Conservation (phyloP, 2,797 vertebrate species). For the Poecilia picta region DNA sequence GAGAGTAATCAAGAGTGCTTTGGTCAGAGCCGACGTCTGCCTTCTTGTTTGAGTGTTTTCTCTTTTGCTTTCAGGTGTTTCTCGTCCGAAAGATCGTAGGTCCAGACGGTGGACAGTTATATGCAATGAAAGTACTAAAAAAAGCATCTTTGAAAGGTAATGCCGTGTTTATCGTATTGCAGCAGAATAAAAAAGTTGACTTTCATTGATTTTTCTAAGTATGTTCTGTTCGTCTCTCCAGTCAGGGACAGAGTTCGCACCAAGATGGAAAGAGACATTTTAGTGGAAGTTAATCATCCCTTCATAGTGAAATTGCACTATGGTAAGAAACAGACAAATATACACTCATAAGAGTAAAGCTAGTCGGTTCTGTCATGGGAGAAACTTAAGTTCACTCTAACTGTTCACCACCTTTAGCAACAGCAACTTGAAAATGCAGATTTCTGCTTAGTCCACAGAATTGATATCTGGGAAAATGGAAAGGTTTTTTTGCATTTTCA, state of each 20-base stretch:
- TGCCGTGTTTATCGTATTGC: not conserved
- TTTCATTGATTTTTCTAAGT: not conserved
- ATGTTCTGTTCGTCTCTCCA: conserved; percentile 65
- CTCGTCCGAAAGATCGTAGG: conserved; percentile 94
- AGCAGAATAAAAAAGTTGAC: not conserved
- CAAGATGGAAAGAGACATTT: conserved; percentile 98
- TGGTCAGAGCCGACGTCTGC: not conserved
- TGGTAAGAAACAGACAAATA: conserved; percentile 81
- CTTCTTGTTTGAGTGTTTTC: conserved; percentile 1
- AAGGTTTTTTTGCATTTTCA: no score
- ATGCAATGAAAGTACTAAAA: conserved; percentile 99
- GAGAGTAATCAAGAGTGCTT: not conserved
- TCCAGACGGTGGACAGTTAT: conserved; percentile 95
- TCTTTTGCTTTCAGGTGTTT: conserved; percentile 86
- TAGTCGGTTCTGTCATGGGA: not conserved
- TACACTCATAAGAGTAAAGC: not conserved
- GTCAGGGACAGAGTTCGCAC: conserved; percentile 97
- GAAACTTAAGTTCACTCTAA: not conserved
- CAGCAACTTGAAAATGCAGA: not conserved
- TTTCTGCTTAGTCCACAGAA: not conserved
- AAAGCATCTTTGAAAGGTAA: conserved; percentile 99
- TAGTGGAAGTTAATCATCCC: conserved; percentile 98
- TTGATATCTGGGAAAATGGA: no score
- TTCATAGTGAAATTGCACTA: conserved; percentile 99
- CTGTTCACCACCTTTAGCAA: not conserved